Percentiles rank a stretch among this genome's conserved stretches.
Conservation (phyloP, 64 coral and sea anemone genomes). For the Pocillopora damicornis region DNA sequence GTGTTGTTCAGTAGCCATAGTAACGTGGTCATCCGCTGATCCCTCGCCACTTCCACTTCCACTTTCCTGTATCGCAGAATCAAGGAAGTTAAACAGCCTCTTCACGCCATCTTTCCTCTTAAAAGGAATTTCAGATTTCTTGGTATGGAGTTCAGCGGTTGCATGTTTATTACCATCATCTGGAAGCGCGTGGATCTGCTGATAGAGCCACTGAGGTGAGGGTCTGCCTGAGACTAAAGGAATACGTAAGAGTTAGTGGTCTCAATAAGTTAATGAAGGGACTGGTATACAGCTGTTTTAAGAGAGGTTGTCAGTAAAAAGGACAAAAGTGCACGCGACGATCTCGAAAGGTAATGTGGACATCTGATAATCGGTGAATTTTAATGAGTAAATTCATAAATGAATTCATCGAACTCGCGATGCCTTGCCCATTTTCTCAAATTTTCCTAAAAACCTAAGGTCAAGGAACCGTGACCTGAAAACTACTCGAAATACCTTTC, state of each 20-base stretch:
- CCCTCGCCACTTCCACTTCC: constrained; percentile 21
- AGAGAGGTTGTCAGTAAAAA: no score
- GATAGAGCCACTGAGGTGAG: constrained; percentile 25
- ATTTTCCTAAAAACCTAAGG: no score
- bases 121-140: constrained; percentile 16
- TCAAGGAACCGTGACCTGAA: no score
- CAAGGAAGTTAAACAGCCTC: constrained; percentile 24
- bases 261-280: no score
- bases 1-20: background rate
- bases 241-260: background rate
- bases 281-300: no score
- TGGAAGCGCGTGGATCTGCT: constrained; percentile 24
- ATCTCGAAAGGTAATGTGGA: no score
- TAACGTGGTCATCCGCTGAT: background rate
- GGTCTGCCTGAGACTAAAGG: background rate
- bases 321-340: no score
- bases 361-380: no score
- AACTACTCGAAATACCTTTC: no score
- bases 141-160: background rate
- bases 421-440: no score
- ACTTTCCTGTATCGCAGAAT: constrained; percentile 26
- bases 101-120: constrained; percentile 33
- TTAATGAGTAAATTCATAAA: no score
- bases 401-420: no score
- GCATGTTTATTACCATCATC: background rate